Base-by-base conservation (phyloP, 2,888 invertebrate species). In the Eurytoma adleriae region DNA sequence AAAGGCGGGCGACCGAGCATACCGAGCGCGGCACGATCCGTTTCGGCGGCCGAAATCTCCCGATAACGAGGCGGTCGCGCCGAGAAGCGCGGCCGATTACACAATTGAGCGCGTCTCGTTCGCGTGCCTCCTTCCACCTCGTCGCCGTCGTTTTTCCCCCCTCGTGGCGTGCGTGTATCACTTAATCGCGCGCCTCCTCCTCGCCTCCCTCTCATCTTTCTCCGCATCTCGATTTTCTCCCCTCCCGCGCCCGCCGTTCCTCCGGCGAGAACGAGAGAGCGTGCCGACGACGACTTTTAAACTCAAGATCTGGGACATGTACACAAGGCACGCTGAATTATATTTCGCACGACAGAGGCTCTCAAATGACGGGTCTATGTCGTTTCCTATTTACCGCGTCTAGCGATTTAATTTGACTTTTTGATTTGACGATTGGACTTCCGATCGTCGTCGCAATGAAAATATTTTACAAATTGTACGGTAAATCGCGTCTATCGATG, bases 241-340 rank as follows among this genome's bases (percentile, higher is more conserved):
- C 67, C 82, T n/a, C 20, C 14, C 40, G 16, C 52, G n/a, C 62
- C 62, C 30, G 48, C 64, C 48, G 18, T 54, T 14, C 54, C 16
- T n/a, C 56, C 56, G 40, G 40, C 14, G 13, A 20, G 18, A 18
- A 27, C 16, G 79, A 76, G 79, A 83, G 76, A 76, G 68, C 68
- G 73, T 80, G 80, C 62, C 67, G 66, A 81, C 83, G 82, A 84
- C 83, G 82, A 24, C 61, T 68, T 67, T 68, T 76, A 61, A 54
- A 69, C 20, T 83, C 80, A 79, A 71, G 69, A 78, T 84, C 84
- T 83, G 77, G 84, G 82, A 84, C 78, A 82, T 20, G 52, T 48
- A 54, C 54, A n/a, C 72, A 40, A 40, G 40, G 74, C 76, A 82
- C 82, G 82, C 83, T 83, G 83, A 86, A 84, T 86, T 83, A 80